Conservation (phyloP, 2,888 invertebrate species). For the Schrankia costaestrigalis region DNA sequence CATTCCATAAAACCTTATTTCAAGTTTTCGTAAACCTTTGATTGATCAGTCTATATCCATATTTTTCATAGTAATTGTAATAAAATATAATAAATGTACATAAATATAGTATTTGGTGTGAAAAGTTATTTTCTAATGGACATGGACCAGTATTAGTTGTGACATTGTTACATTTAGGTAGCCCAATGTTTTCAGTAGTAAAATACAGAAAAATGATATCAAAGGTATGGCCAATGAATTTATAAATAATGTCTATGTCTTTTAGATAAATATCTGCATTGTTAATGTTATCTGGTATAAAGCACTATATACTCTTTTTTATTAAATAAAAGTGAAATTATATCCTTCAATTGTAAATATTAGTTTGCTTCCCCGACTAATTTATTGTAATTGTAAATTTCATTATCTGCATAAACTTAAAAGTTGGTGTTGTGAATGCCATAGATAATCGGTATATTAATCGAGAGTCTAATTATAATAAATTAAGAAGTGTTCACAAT, state of each 20-base stretch:
- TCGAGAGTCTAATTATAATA: slow-evolving; percentile 27
- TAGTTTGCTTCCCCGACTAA: slow-evolving; percentile 69
- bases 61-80: slow-evolving; percentile 31
- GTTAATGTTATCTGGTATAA: slow-evolving; percentile 32
- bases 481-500: slow-evolving; percentile 47
- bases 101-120: slow-evolving; percentile 39
- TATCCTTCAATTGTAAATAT: slow-evolving; percentile 67
- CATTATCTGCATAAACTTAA: slow-evolving; percentile 58
- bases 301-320: slow-evolving; percentile 26
- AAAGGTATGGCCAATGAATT: neutral
- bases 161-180: slow-evolving; percentile 5
- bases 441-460: slow-evolving; percentile 36
- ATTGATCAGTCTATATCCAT: slow-evolving; percentile 53
- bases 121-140: slow-evolving; percentile 38
- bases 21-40: slow-evolving; percentile 60
- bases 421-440: slow-evolving; percentile 61
- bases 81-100: slow-evolving; percentile 33
- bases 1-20: slow-evolving; percentile 73
- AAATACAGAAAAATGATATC: too few relatives aligned
- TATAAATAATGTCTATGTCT: slow-evolving; percentile 24
- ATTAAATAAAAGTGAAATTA: slow-evolving; percentile 22
- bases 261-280: slow-evolving; percentile 33
- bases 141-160: slow-evolving; percentile 21
- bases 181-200: slow-evolving; percentile 16
- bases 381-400: slow-evolving; percentile 69